Conservation (phyloP, 2,113 vertebrate species). For the Chaetodon trifascialis region DNA sequence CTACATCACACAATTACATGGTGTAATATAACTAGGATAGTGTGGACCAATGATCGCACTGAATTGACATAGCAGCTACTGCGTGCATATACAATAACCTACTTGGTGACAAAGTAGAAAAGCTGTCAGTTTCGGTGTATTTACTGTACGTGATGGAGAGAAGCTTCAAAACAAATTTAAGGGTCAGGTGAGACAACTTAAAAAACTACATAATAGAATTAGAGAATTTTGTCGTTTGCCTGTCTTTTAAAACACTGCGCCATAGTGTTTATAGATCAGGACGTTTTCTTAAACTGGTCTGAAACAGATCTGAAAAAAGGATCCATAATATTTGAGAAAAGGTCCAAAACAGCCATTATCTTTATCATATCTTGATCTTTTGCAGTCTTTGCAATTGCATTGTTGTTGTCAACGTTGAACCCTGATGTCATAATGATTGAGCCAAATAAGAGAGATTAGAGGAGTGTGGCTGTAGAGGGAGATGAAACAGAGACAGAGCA, state of each 20-base stretch:
- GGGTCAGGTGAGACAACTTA: background rate
- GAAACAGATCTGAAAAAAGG: background rate
- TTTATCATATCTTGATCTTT: background rate
- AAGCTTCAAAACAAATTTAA: background rate
- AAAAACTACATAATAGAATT: background rate
- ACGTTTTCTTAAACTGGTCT: background rate
- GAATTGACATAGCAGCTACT: background rate
- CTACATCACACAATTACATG: background rate
- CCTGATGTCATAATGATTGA: background rate
- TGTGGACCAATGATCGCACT: background rate
- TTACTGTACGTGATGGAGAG: background rate
- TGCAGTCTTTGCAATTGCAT: too few relatives aligned
- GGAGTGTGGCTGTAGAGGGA: background rate
- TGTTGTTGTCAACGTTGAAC: background rate
- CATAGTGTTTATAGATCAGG: background rate
- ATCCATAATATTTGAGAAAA: background rate
- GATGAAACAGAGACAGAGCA: constrained; percentile 1
- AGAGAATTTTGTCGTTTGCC: background rate
- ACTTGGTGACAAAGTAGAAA: background rate
- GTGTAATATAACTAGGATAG: background rate
- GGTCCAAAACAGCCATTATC: background rate
- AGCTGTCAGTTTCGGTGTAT: background rate
- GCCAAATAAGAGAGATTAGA: background rate
- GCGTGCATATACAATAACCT: background rate
- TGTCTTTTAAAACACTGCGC: background rate